Conservation (phyloP, 1,140 invertebrate genomes). For the Zelostemma sp. region DNA sequence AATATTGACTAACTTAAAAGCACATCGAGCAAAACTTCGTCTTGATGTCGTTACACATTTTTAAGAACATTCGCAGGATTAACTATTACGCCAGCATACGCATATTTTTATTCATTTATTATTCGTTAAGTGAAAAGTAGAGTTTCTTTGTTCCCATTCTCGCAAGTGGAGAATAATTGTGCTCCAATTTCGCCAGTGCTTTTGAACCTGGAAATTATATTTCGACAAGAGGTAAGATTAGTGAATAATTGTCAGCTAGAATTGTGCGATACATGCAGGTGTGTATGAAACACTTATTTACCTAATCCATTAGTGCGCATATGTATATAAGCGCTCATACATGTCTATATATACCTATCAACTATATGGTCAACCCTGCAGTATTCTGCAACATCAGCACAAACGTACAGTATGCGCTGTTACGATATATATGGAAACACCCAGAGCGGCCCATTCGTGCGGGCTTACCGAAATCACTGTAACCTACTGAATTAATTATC, state of each 20-base stretch:
- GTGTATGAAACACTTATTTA: slow-evolving; percentile 14
- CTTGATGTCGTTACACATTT: slow-evolving; percentile 3
- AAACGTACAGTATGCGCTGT: slow-evolving; percentile 34
- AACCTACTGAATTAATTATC: slow-evolving; percentile 40
- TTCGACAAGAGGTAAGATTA: slow-evolving; percentile 44
- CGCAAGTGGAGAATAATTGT: no score
- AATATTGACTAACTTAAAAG: slow-evolving; percentile 13
- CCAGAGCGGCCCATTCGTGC: slow-evolving; percentile 14
- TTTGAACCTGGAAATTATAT: no score
- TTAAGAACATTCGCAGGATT: neutral
- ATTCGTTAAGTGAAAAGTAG: no score
- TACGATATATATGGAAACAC: slow-evolving; percentile 16
- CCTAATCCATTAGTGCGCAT: slow-evolving; percentile 16
- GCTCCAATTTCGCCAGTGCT: no score
- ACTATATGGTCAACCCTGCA: slow-evolving; percentile 28
- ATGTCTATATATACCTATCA: slow-evolving; percentile 23
- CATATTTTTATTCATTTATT: no score
- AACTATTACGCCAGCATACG: no score
- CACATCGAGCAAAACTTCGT: neutral
- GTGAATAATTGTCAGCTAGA: slow-evolving; percentile 31
- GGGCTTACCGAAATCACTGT: slow-evolving; percentile 39
- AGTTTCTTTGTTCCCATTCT: no score
- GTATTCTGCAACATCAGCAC: slow-evolving; percentile 36
- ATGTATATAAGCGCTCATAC: slow-evolving; percentile 33
- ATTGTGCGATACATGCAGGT: slow-evolving; percentile 22